Evolutionary conservation across 92 coral and sea anemone species (phyloP), one percentile per base, ranked within the genome.

Genomic region (Plumapathes pennacea): DNA sequence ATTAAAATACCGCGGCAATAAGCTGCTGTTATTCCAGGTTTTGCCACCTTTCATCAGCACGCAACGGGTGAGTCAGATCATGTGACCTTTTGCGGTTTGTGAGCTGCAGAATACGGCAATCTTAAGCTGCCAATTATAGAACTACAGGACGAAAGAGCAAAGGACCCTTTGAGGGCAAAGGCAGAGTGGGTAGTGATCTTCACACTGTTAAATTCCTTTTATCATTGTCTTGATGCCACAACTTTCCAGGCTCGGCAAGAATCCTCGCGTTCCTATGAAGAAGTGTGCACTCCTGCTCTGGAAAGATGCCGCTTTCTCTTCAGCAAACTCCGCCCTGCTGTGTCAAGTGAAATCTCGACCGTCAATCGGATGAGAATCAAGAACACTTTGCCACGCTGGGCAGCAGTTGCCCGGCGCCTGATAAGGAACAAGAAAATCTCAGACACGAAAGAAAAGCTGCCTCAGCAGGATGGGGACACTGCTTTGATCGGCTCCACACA

Each of bases 211-310:
- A n/a, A n/a, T n/a, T n/a, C n/a, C n/a, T n/a, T n/a, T n/a, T n/a
- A n/a, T n/a, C n/a, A n/a, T n/a, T n/a, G n/a, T n/a, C n/a, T n/a
- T n/a, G n/a, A n/a, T n/a, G n/a, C n/a, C n/a, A n/a, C n/a, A n/a
- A n/a, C 12, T 14, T 37, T 31, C 10, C 14, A 92, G 98, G 92
- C 98, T 18, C 96, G 87, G 25, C 98, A 92, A 57, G 98, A 92
- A 54, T 92, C 98, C 1, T 92, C 88, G 2, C 92, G 98, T 6
- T 92, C 98, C 0, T 92, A 92, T 57, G 98, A 92, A 50, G 98
- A 92, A 38, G 98, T 92, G 15, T 92, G 98, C 59, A 81, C 73
- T 27, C 98, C 98, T 22, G 98, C 89, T 15, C 53, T 92, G 32
- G 94, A 92, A 60, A 83, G 96, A 38, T 92, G 98, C 56, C 85